Evolutionary conservation across 2,113 vertebrate genomes (phyloP).

Genomic region (human (Homo sapiens)): GRCh38 chr17:83085001-83085500

Average conservation of each 20-base stretch:
- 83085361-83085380: neutral
- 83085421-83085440: accelerated
- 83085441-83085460: neutral
- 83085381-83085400: neutral
- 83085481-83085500: neutral
- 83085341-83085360: accelerated
- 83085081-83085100: slow-evolving; percentile 95
- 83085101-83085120: slow-evolving; percentile 93
- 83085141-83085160: slow-evolving; percentile 93
- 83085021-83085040: slow-evolving; percentile 95
- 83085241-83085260: slow-evolving; percentile 95
- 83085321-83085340: slow-evolving; percentile 85
- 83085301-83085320: slow-evolving; percentile 84
- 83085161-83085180: slow-evolving; percentile 86
- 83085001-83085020: slow-evolving; percentile 96
- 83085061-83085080: slow-evolving; percentile 88
- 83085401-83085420: neutral
- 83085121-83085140: slow-evolving; percentile 97
- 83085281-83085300: slow-evolving; percentile 87
- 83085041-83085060: slow-evolving; percentile 94
- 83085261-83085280: slow-evolving; percentile 97
- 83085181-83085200: slow-evolving; percentile 91
- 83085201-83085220: slow-evolving; percentile 92
- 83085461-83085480: neutral
- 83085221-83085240: slow-evolving; percentile 96